A percentile compares a stretch with the other conserved stretches of the same genome.
Conservation (phyloP, 2,797 vertebrate genomes). For the Okamejei kenojei region DNA sequence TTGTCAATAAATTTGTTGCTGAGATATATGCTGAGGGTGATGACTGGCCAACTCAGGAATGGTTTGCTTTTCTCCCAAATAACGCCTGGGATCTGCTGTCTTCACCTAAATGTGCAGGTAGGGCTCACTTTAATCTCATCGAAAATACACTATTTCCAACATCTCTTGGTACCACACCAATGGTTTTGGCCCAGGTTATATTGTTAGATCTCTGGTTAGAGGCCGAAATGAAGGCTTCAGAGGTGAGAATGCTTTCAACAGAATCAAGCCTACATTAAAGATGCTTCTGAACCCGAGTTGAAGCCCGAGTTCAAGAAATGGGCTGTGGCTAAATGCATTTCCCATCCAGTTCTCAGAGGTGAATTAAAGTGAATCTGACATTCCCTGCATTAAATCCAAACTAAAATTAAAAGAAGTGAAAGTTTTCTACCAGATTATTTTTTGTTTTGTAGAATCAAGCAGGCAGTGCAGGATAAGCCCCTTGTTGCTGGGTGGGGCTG, state of each 20-base stretch:
- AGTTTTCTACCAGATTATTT: background rate
- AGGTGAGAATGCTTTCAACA: background rate
- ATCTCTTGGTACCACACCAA: background rate
- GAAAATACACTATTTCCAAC: background rate
- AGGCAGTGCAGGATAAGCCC: too few relatives aligned
- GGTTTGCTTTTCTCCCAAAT: background rate
- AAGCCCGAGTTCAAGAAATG: background rate
- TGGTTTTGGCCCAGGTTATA: background rate
- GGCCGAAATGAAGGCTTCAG: background rate
- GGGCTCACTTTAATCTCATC: background rate
- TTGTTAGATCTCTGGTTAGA: background rate
- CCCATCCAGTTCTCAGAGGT: background rate
- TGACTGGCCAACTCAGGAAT: too few relatives aligned
- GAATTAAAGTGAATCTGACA: conserved; percentile 18
- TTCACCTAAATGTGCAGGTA: background rate
- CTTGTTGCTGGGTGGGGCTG: background rate
- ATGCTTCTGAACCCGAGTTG: background rate
- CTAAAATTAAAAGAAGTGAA: background rate
- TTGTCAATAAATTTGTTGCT: background rate
- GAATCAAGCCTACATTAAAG: background rate
- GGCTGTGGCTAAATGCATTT: background rate
- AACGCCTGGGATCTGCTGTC: background rate
- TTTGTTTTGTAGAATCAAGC: background rate
- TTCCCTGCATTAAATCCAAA: background rate
- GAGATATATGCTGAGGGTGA: background rate